phyloP scores from a whole-genome alignment of 23 tunicate species.

The Ciona savignyi region DNA sequence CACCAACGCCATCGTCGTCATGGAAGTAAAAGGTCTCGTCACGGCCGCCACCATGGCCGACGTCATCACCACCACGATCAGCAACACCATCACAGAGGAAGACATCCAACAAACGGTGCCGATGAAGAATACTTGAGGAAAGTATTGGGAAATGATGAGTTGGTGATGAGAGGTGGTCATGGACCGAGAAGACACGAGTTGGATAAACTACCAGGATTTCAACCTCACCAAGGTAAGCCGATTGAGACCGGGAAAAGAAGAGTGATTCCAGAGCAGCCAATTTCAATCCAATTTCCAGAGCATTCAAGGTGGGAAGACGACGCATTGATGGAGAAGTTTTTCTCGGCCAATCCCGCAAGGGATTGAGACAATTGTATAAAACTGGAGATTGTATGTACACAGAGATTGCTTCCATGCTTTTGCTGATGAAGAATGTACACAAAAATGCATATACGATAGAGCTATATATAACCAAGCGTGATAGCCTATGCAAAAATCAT shows the following conservation, averaged over 20 bases:
- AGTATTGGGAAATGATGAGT: slow-evolving; percentile 77
- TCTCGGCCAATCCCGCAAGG: slow-evolving; percentile 25
- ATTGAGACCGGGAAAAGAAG: slow-evolving; percentile 37
- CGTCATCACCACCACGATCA: slow-evolving; percentile 40
- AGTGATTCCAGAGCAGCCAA: slow-evolving; percentile 62
- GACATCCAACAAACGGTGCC: slow-evolving; percentile 36
- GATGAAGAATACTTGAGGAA: slow-evolving; percentile 72
- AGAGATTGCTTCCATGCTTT: too few species aligned
- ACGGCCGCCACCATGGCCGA: not conserved
- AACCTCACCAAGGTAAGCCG: slow-evolving; percentile 26
- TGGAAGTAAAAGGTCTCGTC: slow-evolving; percentile 12
- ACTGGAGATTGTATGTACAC: too few species aligned
- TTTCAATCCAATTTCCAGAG: slow-evolving; percentile 73
- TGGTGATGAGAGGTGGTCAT: slow-evolving; percentile 29
- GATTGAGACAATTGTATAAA: too few species aligned
- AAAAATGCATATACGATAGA: too few species aligned
- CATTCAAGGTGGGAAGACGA: slow-evolving; percentile 74
- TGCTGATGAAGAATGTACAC: too few species aligned
- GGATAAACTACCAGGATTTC: slow-evolving; percentile 23
- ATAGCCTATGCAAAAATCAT: too few species aligned
- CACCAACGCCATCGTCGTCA: slow-evolving; percentile 21
- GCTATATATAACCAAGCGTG: too few species aligned
- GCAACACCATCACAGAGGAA: slow-evolving; percentile 25
- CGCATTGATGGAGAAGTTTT: slow-evolving; percentile 45
- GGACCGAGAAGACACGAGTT: slow-evolving; percentile 1